Base-by-base conservation (phyloP, 2,888 invertebrate species). In the Helicoverpa assulta region DNA sequence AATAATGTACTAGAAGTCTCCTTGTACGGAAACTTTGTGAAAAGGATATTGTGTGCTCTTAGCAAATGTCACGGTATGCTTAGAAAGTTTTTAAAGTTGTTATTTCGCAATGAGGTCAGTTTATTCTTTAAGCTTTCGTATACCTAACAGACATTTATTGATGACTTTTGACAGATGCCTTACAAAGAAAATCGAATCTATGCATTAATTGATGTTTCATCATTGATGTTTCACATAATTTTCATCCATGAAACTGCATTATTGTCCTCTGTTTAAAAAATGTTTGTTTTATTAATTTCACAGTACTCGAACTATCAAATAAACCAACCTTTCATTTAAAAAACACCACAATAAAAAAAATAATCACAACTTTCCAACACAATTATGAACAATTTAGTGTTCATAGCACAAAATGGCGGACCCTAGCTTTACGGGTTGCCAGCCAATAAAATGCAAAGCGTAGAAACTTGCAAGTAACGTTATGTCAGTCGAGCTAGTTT, bases 371-470 rank as follows among this genome's bases (percentile, higher is more conserved):
- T 57, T 51, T 53, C 18, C 8, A 26, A 29, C 40, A 58, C 51
- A 59, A 60, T 16, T 43, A 62, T 59, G 37, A 58, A 60, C 50
- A 70, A 56, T 76, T 80, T 69, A 70, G 58, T n/a, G 59, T 43
- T 37, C 29, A 59, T 70, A 70, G 12, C 10, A 18, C 54, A 47
- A 70, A 26, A 56, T 66, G 58, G 55, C 33, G 55, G 67, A 67
- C 66, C 58, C 59, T 71, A 67, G 64, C 55, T 60, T 80, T 72
- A 73, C 52, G 52, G 10, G 67, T 57, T 61, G 58, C 58, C 57
- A 59, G 69, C 71, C 76, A 82, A 86, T 89, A 87, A 88, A 88
- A 84, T 84, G 86, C 85, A 86, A 86, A 83, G 82, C 80, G 73
- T 61, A 76, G 78, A 71, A 72, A 56, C 76, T 86, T 88, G 86